phyloP scores from a whole-genome alignment of 2,888 invertebrate species.

The Balanococcus diminutus region DNA sequence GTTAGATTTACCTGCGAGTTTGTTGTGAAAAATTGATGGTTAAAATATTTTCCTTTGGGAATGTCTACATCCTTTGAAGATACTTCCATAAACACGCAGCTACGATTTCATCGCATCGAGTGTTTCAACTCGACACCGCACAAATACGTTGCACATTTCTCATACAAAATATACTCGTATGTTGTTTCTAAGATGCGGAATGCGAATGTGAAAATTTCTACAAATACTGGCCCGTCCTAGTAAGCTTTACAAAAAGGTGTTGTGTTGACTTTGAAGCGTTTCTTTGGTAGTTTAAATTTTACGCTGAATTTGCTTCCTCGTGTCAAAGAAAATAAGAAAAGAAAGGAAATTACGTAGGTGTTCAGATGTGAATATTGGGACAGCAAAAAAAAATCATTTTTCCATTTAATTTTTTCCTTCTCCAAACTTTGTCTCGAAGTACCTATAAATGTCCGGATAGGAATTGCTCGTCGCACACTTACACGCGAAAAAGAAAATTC shows the following conservation, averaged over 20 bases:
- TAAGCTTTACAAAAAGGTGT: not conserved
- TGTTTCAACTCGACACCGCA: not conserved
- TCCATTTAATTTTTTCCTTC: not conserved
- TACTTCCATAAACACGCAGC: not conserved
- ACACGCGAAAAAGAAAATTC: not conserved
- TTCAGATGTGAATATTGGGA: not conserved
- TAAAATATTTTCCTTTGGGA: not conserved
- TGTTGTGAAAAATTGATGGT: slow-evolving; percentile 9
- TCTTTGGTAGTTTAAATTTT: not conserved
- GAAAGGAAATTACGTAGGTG: not conserved
- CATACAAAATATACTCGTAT: not conserved
- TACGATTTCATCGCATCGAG: not conserved
- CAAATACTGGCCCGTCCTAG: not conserved
- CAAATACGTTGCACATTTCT: not conserved
- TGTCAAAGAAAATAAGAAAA: not conserved
- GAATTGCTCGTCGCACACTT: not conserved
- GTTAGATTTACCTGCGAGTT: slow-evolving; percentile 10
- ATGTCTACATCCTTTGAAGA: not conserved
- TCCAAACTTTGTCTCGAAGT: too few relatives aligned
- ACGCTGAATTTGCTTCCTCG: not conserved
- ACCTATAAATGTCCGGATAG: not conserved
- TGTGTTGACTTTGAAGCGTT: not conserved
- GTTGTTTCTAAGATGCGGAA: not conserved
- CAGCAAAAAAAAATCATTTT: not conserved
- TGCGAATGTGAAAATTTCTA: not conserved